Evolutionary conservation across 2,113 vertebrate species (phyloP).

Genomic region (Chlorodrepanis virens): DNA sequence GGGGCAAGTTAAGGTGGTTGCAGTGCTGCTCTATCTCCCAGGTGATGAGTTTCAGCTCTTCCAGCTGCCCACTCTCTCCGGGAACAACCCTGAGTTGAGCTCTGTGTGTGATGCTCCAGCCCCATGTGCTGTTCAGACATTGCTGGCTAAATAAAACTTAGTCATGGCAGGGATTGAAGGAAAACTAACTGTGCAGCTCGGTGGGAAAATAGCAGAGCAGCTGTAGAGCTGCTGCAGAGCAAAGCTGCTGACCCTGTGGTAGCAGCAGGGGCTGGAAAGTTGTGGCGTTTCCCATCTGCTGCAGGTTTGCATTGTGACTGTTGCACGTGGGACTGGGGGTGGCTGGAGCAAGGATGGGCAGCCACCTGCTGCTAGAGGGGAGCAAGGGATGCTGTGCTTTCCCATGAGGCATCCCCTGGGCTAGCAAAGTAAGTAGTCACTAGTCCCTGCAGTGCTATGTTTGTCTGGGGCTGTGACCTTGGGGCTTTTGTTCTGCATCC

Average conservation of each 20-base stretch:
- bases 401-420: not conserved
- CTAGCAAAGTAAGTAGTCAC: not conserved
- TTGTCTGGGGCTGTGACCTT: not conserved
- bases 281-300: not conserved
- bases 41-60: not conserved
- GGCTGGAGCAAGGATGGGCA: not conserved
- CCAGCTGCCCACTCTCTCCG: not conserved
- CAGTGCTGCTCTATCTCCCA: not conserved
- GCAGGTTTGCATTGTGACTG: not conserved
- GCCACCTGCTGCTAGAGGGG: not conserved
- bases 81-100: not conserved
- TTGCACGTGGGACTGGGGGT: not conserved
- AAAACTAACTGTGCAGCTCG: not conserved
- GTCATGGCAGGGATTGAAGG: not conserved
- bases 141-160: not conserved
- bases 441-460: not conserved
- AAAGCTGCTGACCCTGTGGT: not conserved
- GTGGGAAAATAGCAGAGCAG: not conserved
- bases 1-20: not conserved
- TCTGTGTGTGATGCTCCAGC: not conserved
- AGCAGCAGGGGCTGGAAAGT: not conserved
- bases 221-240: not conserved
- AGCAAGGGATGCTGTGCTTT: not conserved
- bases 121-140: not conserved
- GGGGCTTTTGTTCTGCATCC: not conserved